phyloP scores from a whole-genome alignment of 2,797 vertebrate species.

The Lepus townsendii region DNA sequence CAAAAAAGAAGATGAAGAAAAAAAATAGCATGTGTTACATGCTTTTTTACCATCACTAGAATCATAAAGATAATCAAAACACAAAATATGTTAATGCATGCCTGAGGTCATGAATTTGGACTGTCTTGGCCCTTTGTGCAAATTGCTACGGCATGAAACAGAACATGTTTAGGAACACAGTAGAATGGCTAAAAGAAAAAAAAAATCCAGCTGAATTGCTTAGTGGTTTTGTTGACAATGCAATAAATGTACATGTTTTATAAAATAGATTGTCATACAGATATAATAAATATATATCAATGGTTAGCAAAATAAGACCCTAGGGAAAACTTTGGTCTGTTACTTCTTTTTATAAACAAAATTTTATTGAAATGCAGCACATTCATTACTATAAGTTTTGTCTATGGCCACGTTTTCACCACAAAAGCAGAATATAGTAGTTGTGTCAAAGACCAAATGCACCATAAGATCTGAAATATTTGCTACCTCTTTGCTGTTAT shows the following conservation, averaged over 20 bases:
- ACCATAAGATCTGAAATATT: not conserved
- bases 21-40: too few species aligned
- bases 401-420: not conserved
- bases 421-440: slow-evolving; percentile 21
- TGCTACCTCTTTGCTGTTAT: not conserved
- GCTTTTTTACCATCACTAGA: too few species aligned
- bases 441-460: not conserved
- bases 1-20: too few species aligned
- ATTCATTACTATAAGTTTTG: slow-evolving; percentile 57
- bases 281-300: slow-evolving; percentile 67
- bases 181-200: too few species aligned
- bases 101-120: too few species aligned
- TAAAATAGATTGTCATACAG: slow-evolving; percentile 44
- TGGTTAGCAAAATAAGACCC: slow-evolving; percentile 42
- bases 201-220: slow-evolving; percentile 20
- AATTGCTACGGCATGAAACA: too few species aligned
- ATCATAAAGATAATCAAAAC: too few species aligned
- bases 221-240: slow-evolving; percentile 49
- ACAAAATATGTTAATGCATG: too few species aligned
- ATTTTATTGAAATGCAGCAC: slow-evolving; percentile 44
- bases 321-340: slow-evolving; percentile 26
- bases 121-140: too few species aligned
- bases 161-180: too few species aligned
- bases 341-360: slow-evolving; percentile 46
- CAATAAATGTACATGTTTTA: slow-evolving; percentile 39